Percentiles rank a stretch among this genome's conserved stretches.
Conservation (phyloP, 2,888 invertebrate genomes). For the Sabellastarte sp. region DNA sequence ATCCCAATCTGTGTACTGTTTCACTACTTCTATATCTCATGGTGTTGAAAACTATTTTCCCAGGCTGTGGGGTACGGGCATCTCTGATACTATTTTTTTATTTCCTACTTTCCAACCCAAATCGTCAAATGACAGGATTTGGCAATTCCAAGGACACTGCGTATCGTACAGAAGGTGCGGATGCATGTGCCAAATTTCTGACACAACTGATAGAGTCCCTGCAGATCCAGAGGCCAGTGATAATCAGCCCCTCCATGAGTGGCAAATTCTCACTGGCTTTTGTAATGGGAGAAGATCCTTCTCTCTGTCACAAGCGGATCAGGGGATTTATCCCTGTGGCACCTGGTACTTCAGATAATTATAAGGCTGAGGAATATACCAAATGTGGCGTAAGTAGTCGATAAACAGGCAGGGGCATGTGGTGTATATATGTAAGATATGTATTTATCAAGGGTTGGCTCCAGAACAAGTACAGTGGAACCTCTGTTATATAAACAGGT, state of each 20-base stretch:
- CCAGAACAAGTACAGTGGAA: no score
- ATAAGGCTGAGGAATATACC: conserved; percentile 31
- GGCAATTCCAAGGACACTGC: conserved; percentile 39
- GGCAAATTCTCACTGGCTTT: conserved; percentile 60
- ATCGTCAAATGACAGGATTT: conserved; percentile 49
- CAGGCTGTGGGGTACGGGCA: no score
- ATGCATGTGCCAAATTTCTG: conserved; percentile 15
- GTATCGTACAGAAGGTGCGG: not conserved
- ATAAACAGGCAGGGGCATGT: no score
- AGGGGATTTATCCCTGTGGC: conserved; percentile 61
- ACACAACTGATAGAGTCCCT: conserved; percentile 41
- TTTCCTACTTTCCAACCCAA: no score
- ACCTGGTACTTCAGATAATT: conserved; percentile 51
- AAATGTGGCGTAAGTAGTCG: conserved; percentile 40
- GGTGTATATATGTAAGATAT: no score
- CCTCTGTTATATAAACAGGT: no score
- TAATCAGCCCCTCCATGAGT: conserved; percentile 63
- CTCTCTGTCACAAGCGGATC: conserved; percentile 31
- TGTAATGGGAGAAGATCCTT: conserved; percentile 45
- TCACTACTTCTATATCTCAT: no score
- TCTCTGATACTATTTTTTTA: no score
- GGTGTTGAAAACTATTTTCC: no score
- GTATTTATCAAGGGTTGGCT: no score
- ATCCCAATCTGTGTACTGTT: no score
- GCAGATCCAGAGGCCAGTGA: conserved; percentile 49